Conservation (phyloP, 2,797 vertebrate species). For the Mus minutoides region DNA sequence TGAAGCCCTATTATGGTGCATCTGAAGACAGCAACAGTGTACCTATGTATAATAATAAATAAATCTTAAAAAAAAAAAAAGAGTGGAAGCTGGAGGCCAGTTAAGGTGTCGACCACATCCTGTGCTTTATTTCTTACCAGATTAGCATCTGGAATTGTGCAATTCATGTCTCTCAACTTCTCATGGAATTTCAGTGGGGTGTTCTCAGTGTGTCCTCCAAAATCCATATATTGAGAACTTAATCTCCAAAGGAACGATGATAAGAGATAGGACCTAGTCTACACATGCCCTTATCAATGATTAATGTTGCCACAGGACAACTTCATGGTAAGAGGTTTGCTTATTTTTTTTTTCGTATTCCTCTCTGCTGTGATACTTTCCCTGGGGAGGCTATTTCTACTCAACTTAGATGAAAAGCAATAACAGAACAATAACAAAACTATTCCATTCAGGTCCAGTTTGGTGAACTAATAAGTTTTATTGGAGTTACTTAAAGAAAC, state of each 20-base stretch:
- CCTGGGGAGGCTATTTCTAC: not conserved
- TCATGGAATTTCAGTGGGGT: not conserved
- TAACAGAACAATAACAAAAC: not conserved
- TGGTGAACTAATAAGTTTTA: not conserved
- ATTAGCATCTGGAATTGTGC: not conserved
- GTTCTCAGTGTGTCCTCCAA: not conserved
- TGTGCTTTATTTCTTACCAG: conserved; percentile 16
- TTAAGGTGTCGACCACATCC: not conserved
- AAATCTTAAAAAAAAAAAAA: no score
- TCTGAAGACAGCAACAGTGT: no score
- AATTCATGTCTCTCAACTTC: conserved; percentile 26
- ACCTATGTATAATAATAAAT: no score
- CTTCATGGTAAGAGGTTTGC: not conserved
- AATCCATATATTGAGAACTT: not conserved
- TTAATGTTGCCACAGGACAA: not conserved
- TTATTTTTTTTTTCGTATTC: not conserved
- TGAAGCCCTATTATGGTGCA: no score
- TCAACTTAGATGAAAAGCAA: not conserved
- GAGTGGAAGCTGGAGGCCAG: no score
- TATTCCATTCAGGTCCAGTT: not conserved
- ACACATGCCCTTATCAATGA: not conserved
- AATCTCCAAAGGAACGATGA: not conserved
- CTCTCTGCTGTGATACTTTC: not conserved
- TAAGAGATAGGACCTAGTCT: not conserved
- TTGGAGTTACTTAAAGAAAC: not conserved